Evolutionary conservation across 2,888 invertebrate genomes (phyloP).

Genomic region (Pristionchus arcanus): DNA sequence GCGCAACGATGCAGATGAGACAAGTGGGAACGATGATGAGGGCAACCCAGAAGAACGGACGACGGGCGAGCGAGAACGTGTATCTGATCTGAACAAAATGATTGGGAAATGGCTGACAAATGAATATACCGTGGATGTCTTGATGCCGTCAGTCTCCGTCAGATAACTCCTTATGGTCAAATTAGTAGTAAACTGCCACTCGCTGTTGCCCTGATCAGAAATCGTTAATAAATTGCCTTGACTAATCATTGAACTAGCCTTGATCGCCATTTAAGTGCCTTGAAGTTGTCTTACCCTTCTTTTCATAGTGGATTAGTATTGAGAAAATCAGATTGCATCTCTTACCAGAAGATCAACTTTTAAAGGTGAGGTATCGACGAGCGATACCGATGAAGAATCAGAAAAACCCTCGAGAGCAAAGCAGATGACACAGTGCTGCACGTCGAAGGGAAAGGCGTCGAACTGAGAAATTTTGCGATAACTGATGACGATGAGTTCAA

Average conservation of each 20-base stretch:
- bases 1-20: constrained; percentile 11
- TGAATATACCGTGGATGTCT: not conserved
- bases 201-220: not conserved
- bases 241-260: too few species aligned
- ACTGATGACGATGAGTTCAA: not conserved
- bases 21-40: constrained; percentile 19
- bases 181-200: not conserved
- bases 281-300: too few species aligned
- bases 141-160: not conserved
- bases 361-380: not conserved
- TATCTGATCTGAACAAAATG: not conserved
- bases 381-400: not conserved
- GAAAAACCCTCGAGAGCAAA: not conserved
- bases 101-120: not conserved
- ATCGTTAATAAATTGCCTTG: not conserved
- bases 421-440: not conserved
- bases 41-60: constrained; percentile 18
- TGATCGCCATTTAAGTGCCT: too few species aligned
- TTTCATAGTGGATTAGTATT: too few species aligned
- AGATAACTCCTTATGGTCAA: not conserved
- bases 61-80: not conserved
- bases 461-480: not conserved
- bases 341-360: not conserved
- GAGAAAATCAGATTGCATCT: not conserved
- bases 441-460: constrained; percentile 15